Base-by-base conservation (phyloP, 2,113 vertebrate genomes). In the Theropithecus gelada region DNA sequence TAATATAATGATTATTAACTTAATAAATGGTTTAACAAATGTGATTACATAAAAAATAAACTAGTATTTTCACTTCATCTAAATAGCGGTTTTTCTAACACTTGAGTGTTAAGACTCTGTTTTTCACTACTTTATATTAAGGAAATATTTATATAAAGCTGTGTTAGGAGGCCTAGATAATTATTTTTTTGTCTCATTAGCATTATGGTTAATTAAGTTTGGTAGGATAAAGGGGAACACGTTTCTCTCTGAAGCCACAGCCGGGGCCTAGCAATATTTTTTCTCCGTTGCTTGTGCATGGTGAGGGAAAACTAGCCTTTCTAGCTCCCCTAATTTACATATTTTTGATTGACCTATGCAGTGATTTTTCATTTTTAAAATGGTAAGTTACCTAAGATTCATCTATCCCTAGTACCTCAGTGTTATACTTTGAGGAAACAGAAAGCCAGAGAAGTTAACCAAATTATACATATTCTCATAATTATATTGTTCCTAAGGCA, bases 121-220 rank as follows among this genome's bases (percentile, higher is more conserved):
- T 97, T 95, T 97, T 84, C 16, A 81, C 72, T 48, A 78, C 55
- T 96, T 92, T 93, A 48, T 75, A 80, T 90, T 90, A 93, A 94
- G 50, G 18, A 61, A 52, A 57, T 91, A 92, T 50, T 92, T 27
- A 38, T 88, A 72, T 86, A 78, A 93, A 95, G 22, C 10, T 97
- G 68, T 94, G 8, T 89, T 91, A 55, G 35, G 59, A 96, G 38
- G 38, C 30, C 73, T 85, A 23, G 4, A 10, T 79, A 82, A 55
- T 95, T 93, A 79, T 78, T 84, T 93, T 95, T 95, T 92, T 96
- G 85, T 78, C 73, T 25, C 18, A 7, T 88, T 97, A 93, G 14
- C 32, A 38, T 81, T 76, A 73, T 27, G 45, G 23, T 88, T 92
- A 94, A 35, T 95, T 88, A 82, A 79, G 6, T 93, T 72, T 96